These are phyloP conservation scores for Seira ritae DNA, from an alignment of 2,888 invertebrate species.

Conservation along the genomic window DNA sequence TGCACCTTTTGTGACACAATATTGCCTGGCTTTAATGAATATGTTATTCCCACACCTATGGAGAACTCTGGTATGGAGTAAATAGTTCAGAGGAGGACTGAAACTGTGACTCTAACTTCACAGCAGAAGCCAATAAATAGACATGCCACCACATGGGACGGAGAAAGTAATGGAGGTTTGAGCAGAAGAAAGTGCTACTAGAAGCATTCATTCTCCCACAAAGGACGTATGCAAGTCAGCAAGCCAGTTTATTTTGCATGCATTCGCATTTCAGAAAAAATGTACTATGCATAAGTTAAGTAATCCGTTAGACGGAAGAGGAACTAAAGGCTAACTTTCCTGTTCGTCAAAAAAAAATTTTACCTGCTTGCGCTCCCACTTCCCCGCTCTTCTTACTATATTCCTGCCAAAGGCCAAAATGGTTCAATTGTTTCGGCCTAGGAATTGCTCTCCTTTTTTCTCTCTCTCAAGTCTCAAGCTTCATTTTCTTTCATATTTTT, in stretches of 20 bases:
- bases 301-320: no score
- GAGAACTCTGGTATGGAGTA: no score
- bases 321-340: neutral
- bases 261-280: neutral
- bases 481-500: neutral
- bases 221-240: neutral
- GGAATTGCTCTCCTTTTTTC: constrained; percentile 11
- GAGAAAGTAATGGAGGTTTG: neutral
- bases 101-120: no score
- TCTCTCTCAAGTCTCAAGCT: no score
- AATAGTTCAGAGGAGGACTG: no score
- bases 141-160: neutral
- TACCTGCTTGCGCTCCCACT: neutral
- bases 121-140: no score
- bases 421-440: constrained; percentile 60
- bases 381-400: constrained; percentile 1
- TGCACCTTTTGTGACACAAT: no score
- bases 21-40: no score
- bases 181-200: neutral
- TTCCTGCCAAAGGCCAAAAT: constrained; percentile 51
- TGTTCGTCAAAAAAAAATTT: neutral
- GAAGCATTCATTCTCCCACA: neutral
- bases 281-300: neutral
- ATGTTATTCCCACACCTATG: no score
- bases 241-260: neutral